These are phyloP conservation scores for Galagoides demidoff DNA, from an alignment of 2,797 vertebrate species.

Conservation along the genomic window DNA sequence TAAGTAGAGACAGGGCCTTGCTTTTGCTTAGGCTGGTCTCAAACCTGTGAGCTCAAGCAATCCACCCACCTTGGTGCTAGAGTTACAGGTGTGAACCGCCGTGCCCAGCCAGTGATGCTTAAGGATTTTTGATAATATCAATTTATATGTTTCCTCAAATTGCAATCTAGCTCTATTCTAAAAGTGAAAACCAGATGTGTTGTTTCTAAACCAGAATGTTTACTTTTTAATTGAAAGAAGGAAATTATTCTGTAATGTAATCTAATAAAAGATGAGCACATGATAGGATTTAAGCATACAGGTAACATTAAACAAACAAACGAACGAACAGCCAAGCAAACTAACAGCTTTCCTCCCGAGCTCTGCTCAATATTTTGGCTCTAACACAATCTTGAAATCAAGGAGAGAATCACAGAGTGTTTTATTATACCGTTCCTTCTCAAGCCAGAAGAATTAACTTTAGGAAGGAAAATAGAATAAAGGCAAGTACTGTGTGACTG, in stretches of 20 bases:
- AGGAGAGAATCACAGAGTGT: constrained; percentile 51
- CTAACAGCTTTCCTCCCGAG: constrained; percentile 54
- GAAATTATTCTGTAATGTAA: background rate
- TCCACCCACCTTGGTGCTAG: no score
- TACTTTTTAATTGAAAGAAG: background rate
- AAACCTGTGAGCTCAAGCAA: no score
- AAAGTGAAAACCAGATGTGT: background rate
- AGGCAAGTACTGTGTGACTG: constrained; percentile 73
- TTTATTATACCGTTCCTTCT: constrained; percentile 76
- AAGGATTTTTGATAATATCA: background rate
- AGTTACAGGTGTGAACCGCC: no score
- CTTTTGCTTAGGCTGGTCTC: no score
- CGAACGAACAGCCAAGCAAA: background rate
- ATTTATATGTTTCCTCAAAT: background rate
- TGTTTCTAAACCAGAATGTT: background rate
- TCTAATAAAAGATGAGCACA: constrained; percentile 56
- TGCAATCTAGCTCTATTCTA: constrained; percentile 36
- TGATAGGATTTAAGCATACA: constrained; percentile 58
- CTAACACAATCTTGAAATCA: constrained; percentile 40
- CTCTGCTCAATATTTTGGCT: constrained; percentile 72
- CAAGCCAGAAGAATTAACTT: constrained; percentile 84
- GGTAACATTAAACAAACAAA: constrained; percentile 29
- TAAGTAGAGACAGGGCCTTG: no score
- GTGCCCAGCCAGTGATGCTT: no score
- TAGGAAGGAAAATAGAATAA: constrained; percentile 83